phyloP scores from a whole-genome alignment of 2,888 invertebrate genomes.

The Chloroclystis v-ata region DNA sequence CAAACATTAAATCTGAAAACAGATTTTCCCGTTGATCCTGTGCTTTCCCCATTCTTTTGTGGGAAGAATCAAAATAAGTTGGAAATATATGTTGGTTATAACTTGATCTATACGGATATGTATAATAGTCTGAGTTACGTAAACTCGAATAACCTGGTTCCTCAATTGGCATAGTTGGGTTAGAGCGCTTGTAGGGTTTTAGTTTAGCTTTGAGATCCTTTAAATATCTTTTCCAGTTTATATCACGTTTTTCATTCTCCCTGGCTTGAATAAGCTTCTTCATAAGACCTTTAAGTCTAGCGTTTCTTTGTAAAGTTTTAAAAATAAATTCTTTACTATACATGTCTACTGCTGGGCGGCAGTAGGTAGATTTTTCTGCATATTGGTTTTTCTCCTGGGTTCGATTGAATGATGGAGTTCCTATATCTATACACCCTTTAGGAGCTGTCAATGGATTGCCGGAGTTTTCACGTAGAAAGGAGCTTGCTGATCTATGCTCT shows the following conservation, averaged over 20 bases:
- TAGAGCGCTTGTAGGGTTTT: constrained; percentile 1
- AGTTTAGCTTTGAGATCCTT: constrained; percentile 53
- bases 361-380: constrained; percentile 48
- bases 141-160: background rate
- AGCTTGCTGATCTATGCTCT: no score
- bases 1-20: no score
- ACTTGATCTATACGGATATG: no score
- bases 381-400: constrained; percentile 7
- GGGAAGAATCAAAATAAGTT: no score
- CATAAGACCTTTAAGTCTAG: constrained; percentile 44
- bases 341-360: constrained; percentile 39
- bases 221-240: constrained; percentile 58
- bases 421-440: no score
- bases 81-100: no score
- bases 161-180: background rate
- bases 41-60: no score
- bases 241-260: constrained; percentile 47
- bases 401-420: no score
- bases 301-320: constrained; percentile 48
- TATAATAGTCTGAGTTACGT: no score
- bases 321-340: constrained; percentile 43
- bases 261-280: constrained; percentile 42
- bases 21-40: no score
- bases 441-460: no score
- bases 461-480: no score